A percentile compares a stretch with the other conserved stretches of the same genome.
These are phyloP conservation scores for Scaptomyza cyrtandrae DNA, from an alignment of 2,888 invertebrate genomes.

Conservation along the genomic window DNA sequence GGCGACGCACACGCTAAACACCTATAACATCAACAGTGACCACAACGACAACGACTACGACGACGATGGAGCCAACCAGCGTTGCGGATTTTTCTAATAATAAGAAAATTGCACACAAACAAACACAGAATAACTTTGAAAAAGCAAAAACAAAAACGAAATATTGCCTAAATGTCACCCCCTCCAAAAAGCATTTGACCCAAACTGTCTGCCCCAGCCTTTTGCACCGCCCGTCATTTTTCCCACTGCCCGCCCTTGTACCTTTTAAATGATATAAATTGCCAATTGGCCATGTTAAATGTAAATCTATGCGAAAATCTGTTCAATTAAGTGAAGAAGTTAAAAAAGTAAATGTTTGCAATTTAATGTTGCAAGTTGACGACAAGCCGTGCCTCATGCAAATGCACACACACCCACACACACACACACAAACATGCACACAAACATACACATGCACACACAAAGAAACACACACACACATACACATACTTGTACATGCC, in stretches of 20 bases:
- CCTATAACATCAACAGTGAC: slow-evolving; percentile 15
- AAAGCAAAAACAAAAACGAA: background rate
- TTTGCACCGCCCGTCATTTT: background rate
- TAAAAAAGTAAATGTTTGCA: slow-evolving; percentile 27
- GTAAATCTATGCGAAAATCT: slow-evolving; percentile 32
- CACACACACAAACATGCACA: slow-evolving; percentile 19
- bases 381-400: slow-evolving; percentile 62
- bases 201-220: too few relatives aligned
- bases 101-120: slow-evolving; percentile 34
- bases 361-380: slow-evolving; percentile 27
- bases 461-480: too few relatives aligned
- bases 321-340: slow-evolving; percentile 48
- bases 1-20: slow-evolving; percentile 67
- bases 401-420: slow-evolving; percentile 29
- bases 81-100: slow-evolving; percentile 80
- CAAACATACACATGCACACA: slow-evolving; percentile 14
- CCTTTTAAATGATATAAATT: slow-evolving; percentile 15
- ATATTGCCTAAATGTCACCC: slow-evolving; percentile 10
- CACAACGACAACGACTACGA: slow-evolving; percentile 12
- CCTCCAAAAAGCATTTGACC: background rate
- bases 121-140: background rate
- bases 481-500: slow-evolving; percentile 36
- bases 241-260: slow-evolving; percentile 5
- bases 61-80: slow-evolving; percentile 45
- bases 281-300: slow-evolving; percentile 29